Percentiles rank a stretch among this genome's conserved stretches.
Evolutionary conservation across 2,113 vertebrate genomes (phyloP).

Genomic region (Trogon melanurus): DNA sequence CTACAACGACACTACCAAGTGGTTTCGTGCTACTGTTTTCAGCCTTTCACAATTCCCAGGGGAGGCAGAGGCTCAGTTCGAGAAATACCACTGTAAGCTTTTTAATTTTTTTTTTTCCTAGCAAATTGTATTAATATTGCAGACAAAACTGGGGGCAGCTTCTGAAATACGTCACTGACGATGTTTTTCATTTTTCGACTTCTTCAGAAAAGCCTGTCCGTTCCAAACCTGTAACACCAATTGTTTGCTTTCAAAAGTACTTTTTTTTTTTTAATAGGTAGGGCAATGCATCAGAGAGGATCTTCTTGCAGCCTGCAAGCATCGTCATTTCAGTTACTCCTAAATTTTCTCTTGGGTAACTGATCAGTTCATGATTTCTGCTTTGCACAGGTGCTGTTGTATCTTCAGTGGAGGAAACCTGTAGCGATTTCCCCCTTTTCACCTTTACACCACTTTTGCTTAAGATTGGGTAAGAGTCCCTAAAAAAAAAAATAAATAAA

Average conservation of each 20-base stretch:
- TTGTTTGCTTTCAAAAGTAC: background rate
- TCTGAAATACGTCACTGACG: background rate
- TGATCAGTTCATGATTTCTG: background rate
- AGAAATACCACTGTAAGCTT: background rate
- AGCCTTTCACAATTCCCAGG: slow-evolving; percentile 21
- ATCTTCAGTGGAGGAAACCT: background rate
- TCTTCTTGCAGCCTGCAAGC: background rate
- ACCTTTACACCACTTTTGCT: background rate
- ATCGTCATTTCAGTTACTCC: background rate
- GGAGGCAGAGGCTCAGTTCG: background rate
- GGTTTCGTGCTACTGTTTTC: slow-evolving; percentile 29
- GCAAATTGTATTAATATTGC: slow-evolving; percentile 9
- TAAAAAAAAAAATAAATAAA: background rate
- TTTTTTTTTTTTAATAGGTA: background rate
- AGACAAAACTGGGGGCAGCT: background rate
- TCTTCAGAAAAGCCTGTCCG: background rate
- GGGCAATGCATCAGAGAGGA: background rate
- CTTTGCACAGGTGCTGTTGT: background rate
- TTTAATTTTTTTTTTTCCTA: background rate
- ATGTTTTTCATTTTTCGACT: background rate
- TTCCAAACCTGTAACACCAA: background rate
- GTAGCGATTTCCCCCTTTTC: background rate
- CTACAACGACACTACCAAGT: slow-evolving; percentile 10
- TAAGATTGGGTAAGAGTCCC: background rate
- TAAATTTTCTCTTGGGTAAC: background rate